Percentiles rank a stretch among this genome's conserved stretches.
phyloP scores from a whole-genome alignment of 2,797 vertebrate species.

The Sebastes nivosus region DNA sequence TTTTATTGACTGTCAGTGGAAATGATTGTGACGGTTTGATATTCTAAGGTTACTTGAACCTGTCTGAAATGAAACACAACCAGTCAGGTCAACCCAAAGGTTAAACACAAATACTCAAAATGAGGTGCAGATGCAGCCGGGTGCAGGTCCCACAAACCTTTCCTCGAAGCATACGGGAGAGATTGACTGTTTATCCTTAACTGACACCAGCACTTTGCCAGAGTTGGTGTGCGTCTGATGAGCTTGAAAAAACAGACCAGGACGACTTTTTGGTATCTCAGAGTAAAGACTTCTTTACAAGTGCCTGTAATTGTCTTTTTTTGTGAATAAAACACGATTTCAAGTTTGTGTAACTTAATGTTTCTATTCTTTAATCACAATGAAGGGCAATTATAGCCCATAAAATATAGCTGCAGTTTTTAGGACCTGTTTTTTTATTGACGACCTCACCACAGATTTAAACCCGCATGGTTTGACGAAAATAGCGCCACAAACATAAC shows the following conservation, averaged over 20 bases:
- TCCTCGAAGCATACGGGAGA: background rate
- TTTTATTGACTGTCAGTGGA: background rate
- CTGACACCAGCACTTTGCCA: conserved; percentile 5
- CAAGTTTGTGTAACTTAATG: background rate
- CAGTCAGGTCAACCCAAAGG: background rate
- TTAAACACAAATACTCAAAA: conserved; percentile 5
- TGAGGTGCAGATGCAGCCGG: background rate
- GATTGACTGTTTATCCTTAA: background rate
- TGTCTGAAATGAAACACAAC: conserved; percentile 6
- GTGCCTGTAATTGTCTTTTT: conserved; percentile 44
- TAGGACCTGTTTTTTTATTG: background rate
- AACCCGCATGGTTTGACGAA: background rate
- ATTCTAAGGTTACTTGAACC: background rate
- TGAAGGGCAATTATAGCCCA: background rate
- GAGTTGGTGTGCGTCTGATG: background rate
- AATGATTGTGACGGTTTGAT: background rate
- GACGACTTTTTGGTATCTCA: conserved; percentile 1
- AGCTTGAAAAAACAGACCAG: background rate
- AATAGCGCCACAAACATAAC: background rate
- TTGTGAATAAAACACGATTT: conserved; percentile 55
- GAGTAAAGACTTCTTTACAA: conserved; percentile 27
- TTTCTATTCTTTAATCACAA: background rate
- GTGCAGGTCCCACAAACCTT: background rate
- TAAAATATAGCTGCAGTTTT: background rate
- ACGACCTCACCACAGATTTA: background rate